Percentiles rank a stretch among this genome's conserved stretches.
These are phyloP conservation scores for Callaeas wilsoni DNA, from an alignment of 2,113 vertebrate species.

Conservation along the genomic window DNA sequence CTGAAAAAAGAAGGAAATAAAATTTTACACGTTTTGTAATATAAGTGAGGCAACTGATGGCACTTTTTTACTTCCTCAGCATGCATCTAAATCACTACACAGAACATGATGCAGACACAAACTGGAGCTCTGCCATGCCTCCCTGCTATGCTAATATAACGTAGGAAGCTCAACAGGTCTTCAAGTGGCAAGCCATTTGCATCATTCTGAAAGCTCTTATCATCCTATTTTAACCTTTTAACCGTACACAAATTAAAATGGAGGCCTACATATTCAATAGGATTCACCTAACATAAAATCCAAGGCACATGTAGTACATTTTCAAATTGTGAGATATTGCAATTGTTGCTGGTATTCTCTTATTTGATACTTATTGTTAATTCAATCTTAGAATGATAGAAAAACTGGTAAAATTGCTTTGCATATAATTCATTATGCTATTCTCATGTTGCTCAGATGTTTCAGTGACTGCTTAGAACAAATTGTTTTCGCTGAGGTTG, in stretches of 20 bases:
- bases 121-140: neutral
- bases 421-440: neutral
- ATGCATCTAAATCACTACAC: neutral
- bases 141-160: neutral
- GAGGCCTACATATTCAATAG: neutral
- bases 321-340: neutral
- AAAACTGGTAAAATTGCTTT: neutral
- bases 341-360: neutral
- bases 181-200: neutral
- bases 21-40: neutral
- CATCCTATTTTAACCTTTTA: neutral
- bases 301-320: neutral
- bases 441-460: neutral
- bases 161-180: neutral
- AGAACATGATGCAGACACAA: neutral
- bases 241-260: neutral
- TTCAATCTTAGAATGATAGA: neutral
- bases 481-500: neutral
- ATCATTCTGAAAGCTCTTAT: neutral
- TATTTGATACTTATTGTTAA: neutral
- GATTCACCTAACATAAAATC: neutral
- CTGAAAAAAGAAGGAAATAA: neutral
- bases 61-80: neutral
- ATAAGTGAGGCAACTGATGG: neutral
- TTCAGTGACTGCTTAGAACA: neutral